phyloP scores from a whole-genome alignment of 2,888 invertebrate species.

The Zele albiditarsus region DNA sequence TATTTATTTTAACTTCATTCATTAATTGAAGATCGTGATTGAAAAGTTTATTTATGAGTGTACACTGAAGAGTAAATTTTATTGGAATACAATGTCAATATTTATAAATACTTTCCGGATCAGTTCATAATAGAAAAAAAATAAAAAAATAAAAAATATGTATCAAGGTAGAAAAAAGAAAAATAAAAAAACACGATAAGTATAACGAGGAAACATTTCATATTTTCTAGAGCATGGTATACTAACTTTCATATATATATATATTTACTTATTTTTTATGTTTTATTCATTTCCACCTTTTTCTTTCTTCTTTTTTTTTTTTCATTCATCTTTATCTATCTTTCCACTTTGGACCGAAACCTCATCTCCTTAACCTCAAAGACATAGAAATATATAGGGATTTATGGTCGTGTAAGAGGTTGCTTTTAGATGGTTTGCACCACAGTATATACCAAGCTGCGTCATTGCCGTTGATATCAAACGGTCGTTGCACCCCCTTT shows the following conservation, averaged over 20 bases:
- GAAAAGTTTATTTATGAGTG: not conserved
- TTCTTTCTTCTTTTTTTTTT: not conserved
- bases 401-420: constrained; percentile 31
- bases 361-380: constrained; percentile 37
- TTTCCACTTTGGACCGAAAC: constrained; percentile 22
- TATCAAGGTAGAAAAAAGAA: not conserved
- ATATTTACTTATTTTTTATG: not conserved
- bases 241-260: too few species aligned
- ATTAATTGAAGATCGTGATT: not conserved
- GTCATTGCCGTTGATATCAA: constrained; percentile 29
- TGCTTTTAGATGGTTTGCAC: constrained; percentile 27
- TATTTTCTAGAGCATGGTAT: not conserved
- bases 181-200: not conserved
- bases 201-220: not conserved
- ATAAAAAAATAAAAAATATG: not conserved
- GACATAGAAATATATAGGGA: constrained; percentile 27
- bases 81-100: not conserved
- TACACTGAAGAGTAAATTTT: not conserved
- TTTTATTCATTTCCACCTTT: not conserved
- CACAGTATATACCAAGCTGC: not conserved
- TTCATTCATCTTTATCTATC: not conserved
- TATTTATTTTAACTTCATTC: not conserved
- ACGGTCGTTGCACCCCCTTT: constrained; percentile 28
- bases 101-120: not conserved
- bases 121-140: not conserved